Evolutionary conservation across 2,888 invertebrate species (phyloP).

Genomic region (Polia nebulosa): DNA sequence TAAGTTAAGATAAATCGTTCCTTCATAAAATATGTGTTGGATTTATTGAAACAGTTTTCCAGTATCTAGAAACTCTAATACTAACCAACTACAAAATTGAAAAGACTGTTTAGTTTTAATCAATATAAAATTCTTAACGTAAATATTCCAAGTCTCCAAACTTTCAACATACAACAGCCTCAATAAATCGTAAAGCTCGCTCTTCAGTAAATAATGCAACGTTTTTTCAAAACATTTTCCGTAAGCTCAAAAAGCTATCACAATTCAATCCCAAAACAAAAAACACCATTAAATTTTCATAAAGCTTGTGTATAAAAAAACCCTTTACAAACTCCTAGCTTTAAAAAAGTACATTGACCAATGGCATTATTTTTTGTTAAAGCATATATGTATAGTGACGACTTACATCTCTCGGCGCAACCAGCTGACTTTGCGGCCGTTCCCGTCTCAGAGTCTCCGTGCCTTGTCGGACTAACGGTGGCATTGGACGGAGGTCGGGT

Average conservation of each 20-base stretch:
- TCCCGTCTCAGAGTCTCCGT: slow-evolving; percentile 86
- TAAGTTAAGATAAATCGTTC: background rate
- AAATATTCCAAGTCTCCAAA: too few relatives aligned
- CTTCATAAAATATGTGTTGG: background rate
- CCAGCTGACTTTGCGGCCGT: slow-evolving; percentile 83
- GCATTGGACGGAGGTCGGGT: slow-evolving; percentile 73
- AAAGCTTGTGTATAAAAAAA: background rate
- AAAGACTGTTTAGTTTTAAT: background rate
- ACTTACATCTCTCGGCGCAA: slow-evolving; percentile 84
- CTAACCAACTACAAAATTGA: background rate
- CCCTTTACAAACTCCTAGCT: background rate
- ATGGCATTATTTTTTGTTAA: background rate
- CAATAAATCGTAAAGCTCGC: too few relatives aligned
- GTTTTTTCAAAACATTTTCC: background rate
- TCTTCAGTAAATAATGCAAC: too few relatives aligned
- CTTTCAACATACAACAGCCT: too few relatives aligned
- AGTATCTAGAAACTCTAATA: background rate
- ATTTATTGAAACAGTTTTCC: background rate
- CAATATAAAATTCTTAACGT: background rate
- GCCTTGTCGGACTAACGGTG: slow-evolving; percentile 84
- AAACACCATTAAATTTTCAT: too few relatives aligned
- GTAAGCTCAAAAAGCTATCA: background rate
- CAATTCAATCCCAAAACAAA: background rate
- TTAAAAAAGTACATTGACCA: background rate
- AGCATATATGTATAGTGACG: background rate